phyloP scores from a whole-genome alignment of 2,113 vertebrate genomes.

The Nesoenas mayeri region DNA sequence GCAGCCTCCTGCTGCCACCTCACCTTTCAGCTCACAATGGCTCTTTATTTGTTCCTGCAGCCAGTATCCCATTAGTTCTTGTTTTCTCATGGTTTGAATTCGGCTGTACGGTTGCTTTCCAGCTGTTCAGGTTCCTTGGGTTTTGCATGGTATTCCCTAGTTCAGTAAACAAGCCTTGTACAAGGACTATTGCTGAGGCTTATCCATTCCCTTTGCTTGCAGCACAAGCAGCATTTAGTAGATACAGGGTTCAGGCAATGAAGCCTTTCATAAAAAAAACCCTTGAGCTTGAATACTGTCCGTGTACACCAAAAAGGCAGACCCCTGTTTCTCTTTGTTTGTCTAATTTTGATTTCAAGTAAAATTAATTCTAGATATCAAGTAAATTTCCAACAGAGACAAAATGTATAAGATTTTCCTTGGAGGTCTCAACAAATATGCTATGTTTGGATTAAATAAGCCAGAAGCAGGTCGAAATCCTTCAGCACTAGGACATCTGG shows the following conservation, averaged over 20 bases:
- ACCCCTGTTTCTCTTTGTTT: not conserved
- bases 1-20: not conserved
- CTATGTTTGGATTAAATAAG: not conserved
- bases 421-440: not conserved
- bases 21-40: not conserved
- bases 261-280: not conserved
- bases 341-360: not conserved
- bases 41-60: not conserved
- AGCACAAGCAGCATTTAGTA: not conserved
- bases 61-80: not conserved
- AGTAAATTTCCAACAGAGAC: not conserved
- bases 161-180: not conserved
- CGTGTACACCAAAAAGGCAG: not conserved
- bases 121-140: not conserved
- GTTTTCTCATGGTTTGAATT: not conserved
- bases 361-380: not conserved
- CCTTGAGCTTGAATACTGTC: not conserved
- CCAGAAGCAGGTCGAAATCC: not conserved
- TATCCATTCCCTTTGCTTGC: not conserved
- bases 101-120: not conserved
- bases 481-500: not conserved
- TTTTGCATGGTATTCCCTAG: not conserved
- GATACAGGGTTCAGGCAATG: not conserved
- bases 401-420: not conserved
- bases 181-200: not conserved